Evolutionary conservation across 2,113 vertebrate species (phyloP), one percentile per base, ranked within the genome.

Genomic region (Apodemus sylvaticus): DNA sequence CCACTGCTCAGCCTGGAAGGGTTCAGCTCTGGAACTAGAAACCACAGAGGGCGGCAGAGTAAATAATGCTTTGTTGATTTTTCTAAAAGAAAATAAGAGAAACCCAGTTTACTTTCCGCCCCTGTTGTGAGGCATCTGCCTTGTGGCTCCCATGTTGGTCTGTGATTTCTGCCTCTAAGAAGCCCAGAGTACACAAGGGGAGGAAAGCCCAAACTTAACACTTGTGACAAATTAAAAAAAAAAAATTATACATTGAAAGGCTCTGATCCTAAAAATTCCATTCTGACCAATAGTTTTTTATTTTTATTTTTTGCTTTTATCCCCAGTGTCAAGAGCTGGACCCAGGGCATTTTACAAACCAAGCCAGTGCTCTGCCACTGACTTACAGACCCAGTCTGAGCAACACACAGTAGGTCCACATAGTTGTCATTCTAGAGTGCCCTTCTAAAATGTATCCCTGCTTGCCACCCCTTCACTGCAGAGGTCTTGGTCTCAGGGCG

Each of bases 1-100:
- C 0, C 1, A 42, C 51, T 83, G 71, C 71, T 94, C 29, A 48
- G 66, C n/a, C 88, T 64, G 24, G 89, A 78, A 91, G 34, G 39
- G 34, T 91, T 4, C 29, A 2, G 29, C 71, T 60, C 81, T 83
- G 62, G 78, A 96, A 87, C 94, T 83, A 42, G 86, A 70, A 96
- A 95, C 91, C 78, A 51, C 77, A 79, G 92, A 81, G 62, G 58
- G 53, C 2, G 34, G 89, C 89, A 96, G 86, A 97, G 95, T 86
- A 97, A 97, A 97, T 83, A 97, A 82, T n/a, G 81, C 64, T 79
- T 86, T 96, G 97, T 96, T 97, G 88, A 58, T 95, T 97, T 96
- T 96, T 68, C 94, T 91, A 24, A 97, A 97, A 96, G 94, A 97
- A 97, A 97, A 93, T 77, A 95, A 79, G 93, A 97, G 93, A 89